phyloP scores from a whole-genome alignment of 2,797 vertebrate genomes.

The Pseudochirops corinnae region DNA sequence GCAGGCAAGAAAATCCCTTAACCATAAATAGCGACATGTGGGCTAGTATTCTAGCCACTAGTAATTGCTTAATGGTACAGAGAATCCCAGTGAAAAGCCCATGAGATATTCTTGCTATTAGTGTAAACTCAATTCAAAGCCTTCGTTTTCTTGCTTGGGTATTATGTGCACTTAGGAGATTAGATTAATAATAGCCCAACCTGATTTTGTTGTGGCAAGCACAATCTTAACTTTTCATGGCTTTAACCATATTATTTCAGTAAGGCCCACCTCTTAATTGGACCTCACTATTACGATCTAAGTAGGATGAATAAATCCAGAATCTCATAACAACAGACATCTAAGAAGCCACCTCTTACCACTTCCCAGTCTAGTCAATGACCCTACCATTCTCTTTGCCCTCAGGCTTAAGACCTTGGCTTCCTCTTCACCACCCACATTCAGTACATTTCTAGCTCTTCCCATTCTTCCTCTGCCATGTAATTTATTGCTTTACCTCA shows the following conservation, averaged over 20 bases:
- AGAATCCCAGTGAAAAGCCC: constrained; percentile 78
- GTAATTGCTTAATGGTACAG: constrained; percentile 80
- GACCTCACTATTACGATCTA: constrained; percentile 77
- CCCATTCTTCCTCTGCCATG: not conserved
- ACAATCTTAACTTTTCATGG: constrained; percentile 73
- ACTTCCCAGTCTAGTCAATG: constrained; percentile 16
- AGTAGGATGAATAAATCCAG: constrained; percentile 71
- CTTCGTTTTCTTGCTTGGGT: constrained; percentile 82
- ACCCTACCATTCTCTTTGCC: not conserved
- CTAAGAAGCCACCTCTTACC: constrained; percentile 36
- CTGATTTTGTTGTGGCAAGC: constrained; percentile 79
- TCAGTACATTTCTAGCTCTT: not conserved
- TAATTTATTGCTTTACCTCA: not conserved
- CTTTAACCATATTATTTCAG: constrained; percentile 83
- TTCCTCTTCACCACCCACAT: not conserved
- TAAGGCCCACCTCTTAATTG: constrained; percentile 78
- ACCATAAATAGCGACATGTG: constrained; percentile 78
- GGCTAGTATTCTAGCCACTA: constrained; percentile 80
- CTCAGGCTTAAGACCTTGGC: constrained; percentile 31
- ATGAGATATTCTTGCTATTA: constrained; percentile 82
- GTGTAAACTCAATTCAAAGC: constrained; percentile 80
- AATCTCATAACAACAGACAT: constrained; percentile 53
- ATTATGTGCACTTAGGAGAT: constrained; percentile 83
- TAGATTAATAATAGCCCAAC: constrained; percentile 84
- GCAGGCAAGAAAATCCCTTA: constrained; percentile 78